Evolutionary conservation across 2,888 invertebrate genomes (phyloP), one percentile per base, ranked within the genome.

Genomic region (Pandemis cinnamomeana): DNA sequence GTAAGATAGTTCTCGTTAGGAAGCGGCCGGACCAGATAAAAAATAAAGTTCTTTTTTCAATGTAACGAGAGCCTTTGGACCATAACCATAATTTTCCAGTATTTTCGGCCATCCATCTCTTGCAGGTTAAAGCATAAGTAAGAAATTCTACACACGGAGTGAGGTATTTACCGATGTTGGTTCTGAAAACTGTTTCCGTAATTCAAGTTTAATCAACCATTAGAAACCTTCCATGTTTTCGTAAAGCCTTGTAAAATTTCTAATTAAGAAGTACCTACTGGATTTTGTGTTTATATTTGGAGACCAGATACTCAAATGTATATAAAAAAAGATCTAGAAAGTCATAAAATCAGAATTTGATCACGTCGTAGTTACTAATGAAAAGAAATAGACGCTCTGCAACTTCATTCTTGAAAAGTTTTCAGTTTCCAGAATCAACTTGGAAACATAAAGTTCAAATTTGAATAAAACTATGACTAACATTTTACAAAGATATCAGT

Each of bases 21-120:
- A 36, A 36, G 27, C 27, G 27, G 27, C 27, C 27, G 2, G 10
- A 10, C 7, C 11, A 58, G 27, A 27, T 27, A 27, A 8, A 53
- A 53, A 13, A 36, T 36, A 36, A 51, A 51, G n/a, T 15, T 1
- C 8, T 0, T 5, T 58, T 27, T 36, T 7, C 27, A 58, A 58
- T 27, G 4, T 58, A 27, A 10, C 58, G 10, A 3, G 10, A 58
- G 8, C 15, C 7, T 7, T 51, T n/a, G 27, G 20, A 10, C 11
- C 8, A 58, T 58, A 58, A 27, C 58, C 58, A 11, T 58, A 27
- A 10, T 11, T 58, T 58, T 58, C 27, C 10, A 53, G 51, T 51
- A 51, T 53, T 62, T 63, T 55, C 8, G 41, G 48, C 58, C 46
- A 71, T 71, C 71, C 13, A 41, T 71, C 71, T 66, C 58, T 13